A percentile compares a stretch with the other conserved stretches of the same genome.
Evolutionary conservation across 2,888 invertebrate species (phyloP).

Genomic region (Nudaria mundana): DNA sequence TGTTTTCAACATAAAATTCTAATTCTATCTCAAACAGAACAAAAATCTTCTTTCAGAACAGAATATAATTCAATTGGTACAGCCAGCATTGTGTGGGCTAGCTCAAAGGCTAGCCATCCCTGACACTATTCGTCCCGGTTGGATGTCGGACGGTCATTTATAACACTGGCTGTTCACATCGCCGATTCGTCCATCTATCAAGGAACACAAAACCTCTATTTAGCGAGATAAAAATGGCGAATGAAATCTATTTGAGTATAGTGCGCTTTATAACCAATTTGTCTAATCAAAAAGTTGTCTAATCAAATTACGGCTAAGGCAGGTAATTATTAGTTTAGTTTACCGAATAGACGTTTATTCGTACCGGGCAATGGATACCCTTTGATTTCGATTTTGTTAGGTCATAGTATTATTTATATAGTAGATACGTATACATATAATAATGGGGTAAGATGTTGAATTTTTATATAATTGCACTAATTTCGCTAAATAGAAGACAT

Average conservation of each 20-base stretch:
- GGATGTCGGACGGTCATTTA: slow-evolving; percentile 46
- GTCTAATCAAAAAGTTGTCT: no score
- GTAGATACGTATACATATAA: no score
- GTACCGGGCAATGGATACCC: no score
- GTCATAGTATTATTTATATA: no score
- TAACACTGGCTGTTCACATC: slow-evolving; percentile 47
- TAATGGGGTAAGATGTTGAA: no score
- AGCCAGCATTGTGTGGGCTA: slow-evolving; percentile 21
- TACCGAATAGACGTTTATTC: no score
- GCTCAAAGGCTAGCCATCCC: slow-evolving; percentile 27
- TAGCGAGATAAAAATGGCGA: slow-evolving; percentile 14
- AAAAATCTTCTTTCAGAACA: slow-evolving; percentile 15
- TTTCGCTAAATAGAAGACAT: no score
- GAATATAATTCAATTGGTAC: slow-evolving; percentile 27
- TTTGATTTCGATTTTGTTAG: no score
- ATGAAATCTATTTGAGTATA: slow-evolving; percentile 1
- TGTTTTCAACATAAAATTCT: slow-evolving; percentile 2
- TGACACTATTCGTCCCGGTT: slow-evolving; percentile 21
- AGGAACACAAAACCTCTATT: slow-evolving; percentile 26
- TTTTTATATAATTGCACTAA: no score
- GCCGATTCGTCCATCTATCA: slow-evolving; percentile 49
- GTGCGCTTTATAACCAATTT: neutral
- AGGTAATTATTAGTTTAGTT: neutral
- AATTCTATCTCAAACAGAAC: slow-evolving; percentile 7
- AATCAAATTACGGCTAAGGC: neutral